Evolutionary conservation across 2,797 vertebrate genomes (phyloP), one percentile per base, ranked within the genome.

Genomic region (Phyllotis vaccarum): DNA sequence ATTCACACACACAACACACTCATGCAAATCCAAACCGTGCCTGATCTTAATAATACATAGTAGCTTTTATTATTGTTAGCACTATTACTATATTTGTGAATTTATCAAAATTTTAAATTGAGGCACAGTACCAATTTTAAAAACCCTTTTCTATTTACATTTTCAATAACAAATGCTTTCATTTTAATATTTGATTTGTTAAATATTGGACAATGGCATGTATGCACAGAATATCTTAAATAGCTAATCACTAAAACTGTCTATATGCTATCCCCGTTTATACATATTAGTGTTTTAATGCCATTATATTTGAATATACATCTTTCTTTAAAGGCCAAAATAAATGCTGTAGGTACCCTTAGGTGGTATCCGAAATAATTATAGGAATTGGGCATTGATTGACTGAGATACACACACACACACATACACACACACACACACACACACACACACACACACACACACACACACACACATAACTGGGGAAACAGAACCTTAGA

Each of bases 291-390:
- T 75, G 9, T 92, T 34, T 62, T 49, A 58, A 52, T 70, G 68
- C n/a, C 46, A 46, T 92, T 62, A 62, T 40, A 54, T 72, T 85
- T 34, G 80, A 80, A 76, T 37, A 76, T 29, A 43, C 43, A 70
- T 6, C 60, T 86, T 93, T 95, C 60, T 92, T 78, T 78, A 64
- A 83, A 40, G 21, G 46, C 27, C 31, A 49, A 74, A 80, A 52
- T 79, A 88, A 92, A 58, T 83, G 31, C 72, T 34, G 85, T 29
- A 9, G 24, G 16, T 54, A 46, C n/a, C 24, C 64, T 89, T 34
- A 43, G 72, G 31, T 96, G 76, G n/a, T 95, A 31, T 87, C 89
- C 86, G 43, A 19, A 56, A 37, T 43, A 49, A 22, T 92, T 86
- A 60, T 10, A 75, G n/a, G 52, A 94, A 86, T 13, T 83, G 22